Conservation (phyloP, 2,113 vertebrate species). For the Collichthys lucidus region DNA sequence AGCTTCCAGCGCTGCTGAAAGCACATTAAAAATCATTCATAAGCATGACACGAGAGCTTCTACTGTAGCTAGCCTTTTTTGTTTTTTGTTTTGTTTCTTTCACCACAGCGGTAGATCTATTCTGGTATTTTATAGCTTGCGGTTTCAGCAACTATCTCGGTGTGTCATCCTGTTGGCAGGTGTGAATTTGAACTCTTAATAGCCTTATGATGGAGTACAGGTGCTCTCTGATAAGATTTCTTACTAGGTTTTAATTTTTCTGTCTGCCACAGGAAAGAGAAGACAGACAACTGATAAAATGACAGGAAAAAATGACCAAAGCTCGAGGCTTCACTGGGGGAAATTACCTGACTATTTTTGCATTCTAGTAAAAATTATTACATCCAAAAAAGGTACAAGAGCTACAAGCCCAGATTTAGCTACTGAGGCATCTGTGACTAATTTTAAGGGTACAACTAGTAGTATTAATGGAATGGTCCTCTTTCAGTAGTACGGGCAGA, state of each 20-base stretch:
- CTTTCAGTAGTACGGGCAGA: constrained; percentile 39
- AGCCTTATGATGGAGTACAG: constrained; percentile 17
- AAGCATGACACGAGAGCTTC: constrained; percentile 28
- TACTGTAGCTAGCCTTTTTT: background rate
- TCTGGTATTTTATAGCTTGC: constrained; percentile 24
- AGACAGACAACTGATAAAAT: background rate
- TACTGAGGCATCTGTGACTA: constrained; percentile 23
- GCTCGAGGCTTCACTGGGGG: background rate
- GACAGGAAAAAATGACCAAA: background rate
- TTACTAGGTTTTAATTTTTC: constrained; percentile 20
- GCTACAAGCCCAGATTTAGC: constrained; percentile 27
- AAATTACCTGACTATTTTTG: constrained; percentile 11
- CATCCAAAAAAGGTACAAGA: background rate
- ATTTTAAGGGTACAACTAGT: constrained; percentile 40
- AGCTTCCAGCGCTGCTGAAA: constrained; percentile 59
- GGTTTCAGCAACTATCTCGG: constrained; percentile 26
- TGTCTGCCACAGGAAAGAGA: background rate
- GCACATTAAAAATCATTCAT: constrained; percentile 56
- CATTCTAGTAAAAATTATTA: background rate
- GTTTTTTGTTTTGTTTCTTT: background rate
- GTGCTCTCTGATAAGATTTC: background rate
- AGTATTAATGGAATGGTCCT: constrained; percentile 27
- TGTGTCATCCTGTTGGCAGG: constrained; percentile 30
- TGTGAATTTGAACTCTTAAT: constrained; percentile 41
- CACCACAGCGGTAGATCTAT: constrained; percentile 32